Evolutionary conservation across 2,797 vertebrate genomes (phyloP).

Genomic region (Euthynnus affinis): DNA sequence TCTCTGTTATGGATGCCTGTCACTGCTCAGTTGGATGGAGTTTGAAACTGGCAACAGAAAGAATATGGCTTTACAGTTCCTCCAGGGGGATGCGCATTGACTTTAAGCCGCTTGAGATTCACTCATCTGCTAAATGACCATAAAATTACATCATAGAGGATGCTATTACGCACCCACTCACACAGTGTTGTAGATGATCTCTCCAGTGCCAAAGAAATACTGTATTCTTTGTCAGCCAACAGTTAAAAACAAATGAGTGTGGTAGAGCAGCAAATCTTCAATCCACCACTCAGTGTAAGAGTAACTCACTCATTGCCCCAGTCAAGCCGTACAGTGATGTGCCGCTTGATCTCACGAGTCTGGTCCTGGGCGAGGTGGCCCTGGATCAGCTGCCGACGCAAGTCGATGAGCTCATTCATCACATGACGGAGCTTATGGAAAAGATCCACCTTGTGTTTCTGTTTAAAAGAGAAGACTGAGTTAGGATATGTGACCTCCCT

Average conservation of each 20-base stretch:
- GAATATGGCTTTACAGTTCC: conserved; percentile 71
- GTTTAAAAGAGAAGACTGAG: conserved; percentile 37
- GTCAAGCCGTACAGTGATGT: conserved; percentile 97
- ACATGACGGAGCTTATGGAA: conserved; percentile 99
- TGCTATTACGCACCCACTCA: conserved; percentile 66
- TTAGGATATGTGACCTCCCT: background rate
- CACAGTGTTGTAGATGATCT: conserved; percentile 50
- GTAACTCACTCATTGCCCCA: conserved; percentile 99
- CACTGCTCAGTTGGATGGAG: conserved; percentile 61
- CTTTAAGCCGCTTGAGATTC: conserved; percentile 74
- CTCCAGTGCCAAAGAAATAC: conserved; percentile 45
- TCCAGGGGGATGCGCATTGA: conserved; percentile 68
- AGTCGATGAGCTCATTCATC: conserved; percentile 99
- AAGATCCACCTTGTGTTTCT: conserved; percentile 99
- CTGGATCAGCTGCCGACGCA: conserved; percentile 97
- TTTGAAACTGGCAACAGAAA: conserved; percentile 63
- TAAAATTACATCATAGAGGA: conserved; percentile 74
- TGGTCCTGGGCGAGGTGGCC: conserved; percentile 99
- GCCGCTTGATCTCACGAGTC: conserved; percentile 97
- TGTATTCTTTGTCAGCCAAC: conserved; percentile 43
- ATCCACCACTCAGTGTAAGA: background rate
- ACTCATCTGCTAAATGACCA: conserved; percentile 80
- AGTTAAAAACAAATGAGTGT: conserved; percentile 48
- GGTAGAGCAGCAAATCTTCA: background rate
- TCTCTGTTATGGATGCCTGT: conserved; percentile 61